Percentiles rank a stretch among this genome's conserved stretches.
These are phyloP conservation scores for Parambassis ranga DNA, from an alignment of 2,797 vertebrate species.

Conservation along the genomic window DNA sequence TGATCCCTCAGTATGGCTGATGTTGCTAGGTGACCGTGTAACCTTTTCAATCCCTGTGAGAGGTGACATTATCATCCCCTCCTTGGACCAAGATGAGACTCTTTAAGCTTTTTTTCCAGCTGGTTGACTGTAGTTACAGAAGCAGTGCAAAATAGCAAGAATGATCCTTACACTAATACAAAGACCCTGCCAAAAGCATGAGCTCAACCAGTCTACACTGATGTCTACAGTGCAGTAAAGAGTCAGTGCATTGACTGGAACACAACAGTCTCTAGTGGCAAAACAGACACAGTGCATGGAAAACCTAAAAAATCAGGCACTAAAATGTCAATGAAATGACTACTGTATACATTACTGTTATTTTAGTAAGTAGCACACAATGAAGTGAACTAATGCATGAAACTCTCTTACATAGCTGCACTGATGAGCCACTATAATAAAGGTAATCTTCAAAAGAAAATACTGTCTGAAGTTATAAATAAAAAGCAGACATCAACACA, in stretches of 20 bases:
- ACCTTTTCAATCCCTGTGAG: constrained; percentile 33
- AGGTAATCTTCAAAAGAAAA: constrained; percentile 24
- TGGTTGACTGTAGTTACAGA: constrained; percentile 8
- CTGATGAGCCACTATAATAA: constrained; percentile 9
- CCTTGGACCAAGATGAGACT: neutral
- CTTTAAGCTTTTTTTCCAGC: neutral
- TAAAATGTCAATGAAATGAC: constrained; percentile 16
- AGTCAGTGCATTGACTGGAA: constrained; percentile 42
- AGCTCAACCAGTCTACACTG: neutral
- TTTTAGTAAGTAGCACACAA: neutral
- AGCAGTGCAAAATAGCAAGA: neutral
- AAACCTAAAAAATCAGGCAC: neutral
- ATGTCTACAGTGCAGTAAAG: neutral
- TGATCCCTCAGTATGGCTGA: neutral
- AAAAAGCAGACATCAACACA: neutral
- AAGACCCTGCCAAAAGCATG: too few species aligned
- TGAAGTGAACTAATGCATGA: neutral
- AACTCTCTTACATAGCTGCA: neutral
- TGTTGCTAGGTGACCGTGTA: constrained; percentile 9
- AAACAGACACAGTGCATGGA: constrained; percentile 46
- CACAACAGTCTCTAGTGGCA: constrained; percentile 74
- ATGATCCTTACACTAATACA: neutral
- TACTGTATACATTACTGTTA: neutral
- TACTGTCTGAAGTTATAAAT: constrained; percentile 13
- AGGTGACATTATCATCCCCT: constrained; percentile 35